Evolutionary conservation across 1,140 invertebrate species (phyloP).

Genomic region (Drosophila jambulina): DNA sequence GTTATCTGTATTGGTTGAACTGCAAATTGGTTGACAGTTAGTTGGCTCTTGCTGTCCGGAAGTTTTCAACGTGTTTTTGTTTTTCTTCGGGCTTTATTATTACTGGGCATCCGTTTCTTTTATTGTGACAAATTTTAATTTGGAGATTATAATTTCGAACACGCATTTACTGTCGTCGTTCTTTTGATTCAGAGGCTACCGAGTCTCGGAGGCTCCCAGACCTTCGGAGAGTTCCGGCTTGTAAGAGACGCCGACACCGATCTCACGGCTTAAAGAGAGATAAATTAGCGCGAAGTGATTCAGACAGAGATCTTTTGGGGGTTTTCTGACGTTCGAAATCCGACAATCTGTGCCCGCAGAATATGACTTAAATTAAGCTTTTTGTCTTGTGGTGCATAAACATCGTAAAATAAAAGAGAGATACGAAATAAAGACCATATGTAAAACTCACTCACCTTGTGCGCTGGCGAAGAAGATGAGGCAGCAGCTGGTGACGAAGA

Average conservation of each 20-base stretch:
- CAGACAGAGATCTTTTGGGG: constrained; percentile 46
- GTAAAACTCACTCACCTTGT: constrained; percentile 83
- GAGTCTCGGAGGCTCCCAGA: background rate
- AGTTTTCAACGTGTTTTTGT: constrained; percentile 60
- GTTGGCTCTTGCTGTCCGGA: constrained; percentile 43
- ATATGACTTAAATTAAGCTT: constrained; percentile 66
- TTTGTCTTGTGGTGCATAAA: constrained; percentile 47
- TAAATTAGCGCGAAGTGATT: constrained; percentile 75
- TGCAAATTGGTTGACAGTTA: constrained; percentile 32
- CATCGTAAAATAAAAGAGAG: constrained; percentile 20
- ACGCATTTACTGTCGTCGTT: constrained; percentile 58
- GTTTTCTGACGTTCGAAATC: constrained; percentile 26
- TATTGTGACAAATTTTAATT: constrained; percentile 70
- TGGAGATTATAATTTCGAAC: constrained; percentile 56
- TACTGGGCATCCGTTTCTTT: constrained; percentile 57
- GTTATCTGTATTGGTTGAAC: constrained; percentile 19
- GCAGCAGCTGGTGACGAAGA: constrained; percentile 59
- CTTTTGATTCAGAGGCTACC: constrained; percentile 26
- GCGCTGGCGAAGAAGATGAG: constrained; percentile 62
- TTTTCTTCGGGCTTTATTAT: constrained; percentile 58
- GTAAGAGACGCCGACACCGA: constrained; percentile 45
- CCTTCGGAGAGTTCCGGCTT: constrained; percentile 74
- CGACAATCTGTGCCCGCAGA: constrained; percentile 30
- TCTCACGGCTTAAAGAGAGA: constrained; percentile 61
- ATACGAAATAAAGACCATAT: constrained; percentile 52